Conservation (phyloP, 2,113 vertebrate genomes). For the Alligator sinensis region DNA sequence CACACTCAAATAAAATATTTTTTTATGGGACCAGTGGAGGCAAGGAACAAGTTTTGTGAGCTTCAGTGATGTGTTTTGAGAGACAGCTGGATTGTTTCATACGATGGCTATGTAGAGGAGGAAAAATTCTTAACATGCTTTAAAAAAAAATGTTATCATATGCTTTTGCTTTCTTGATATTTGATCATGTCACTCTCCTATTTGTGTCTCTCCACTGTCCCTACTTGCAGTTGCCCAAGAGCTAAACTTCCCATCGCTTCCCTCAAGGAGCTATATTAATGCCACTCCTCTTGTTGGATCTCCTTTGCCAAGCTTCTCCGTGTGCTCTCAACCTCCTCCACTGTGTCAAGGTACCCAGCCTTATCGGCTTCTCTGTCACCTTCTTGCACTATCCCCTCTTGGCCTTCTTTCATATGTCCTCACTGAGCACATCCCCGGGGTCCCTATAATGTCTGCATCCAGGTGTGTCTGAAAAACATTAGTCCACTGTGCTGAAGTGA, state of each 20-base stretch:
- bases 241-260: not conserved
- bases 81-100: not conserved
- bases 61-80: not conserved
- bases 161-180: not conserved
- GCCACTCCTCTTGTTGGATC: not conserved
- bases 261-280: too few relatives aligned
- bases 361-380: not conserved
- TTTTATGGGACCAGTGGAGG: not conserved
- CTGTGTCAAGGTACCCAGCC: not conserved
- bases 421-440: not conserved
- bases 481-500: not conserved
- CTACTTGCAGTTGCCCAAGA: not conserved
- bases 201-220: not conserved
- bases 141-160: fast-evolving
- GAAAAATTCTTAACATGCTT: not conserved
- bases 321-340: not conserved
- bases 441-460: not conserved
- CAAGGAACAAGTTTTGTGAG: not conserved
- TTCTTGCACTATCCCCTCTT: not conserved
- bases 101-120: not conserved
- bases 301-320: not conserved
- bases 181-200: not conserved
- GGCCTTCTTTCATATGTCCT: fast-evolving
- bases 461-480: fast-evolving
- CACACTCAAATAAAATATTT: not conserved